A percentile compares a stretch with the other conserved stretches of the same genome.
These are phyloP conservation scores for Phalanger gymnotis DNA, from an alignment of 2,797 vertebrate species.

Conservation along the genomic window DNA sequence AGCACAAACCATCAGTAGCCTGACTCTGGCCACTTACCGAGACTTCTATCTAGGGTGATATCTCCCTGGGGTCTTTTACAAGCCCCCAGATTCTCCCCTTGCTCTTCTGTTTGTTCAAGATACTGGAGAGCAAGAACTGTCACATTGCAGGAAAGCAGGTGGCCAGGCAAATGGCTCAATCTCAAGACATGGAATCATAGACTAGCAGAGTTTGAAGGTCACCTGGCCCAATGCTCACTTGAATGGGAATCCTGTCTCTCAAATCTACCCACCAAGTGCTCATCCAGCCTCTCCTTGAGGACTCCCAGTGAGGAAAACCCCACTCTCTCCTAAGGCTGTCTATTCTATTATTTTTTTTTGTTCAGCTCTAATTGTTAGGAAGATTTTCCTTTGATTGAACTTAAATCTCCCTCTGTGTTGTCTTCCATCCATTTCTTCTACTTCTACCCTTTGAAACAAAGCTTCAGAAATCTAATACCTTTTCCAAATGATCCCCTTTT, in stretches of 20 bases:
- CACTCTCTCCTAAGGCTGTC: not conserved
- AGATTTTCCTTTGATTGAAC: not conserved
- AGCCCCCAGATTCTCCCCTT: not conserved
- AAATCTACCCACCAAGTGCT: not conserved
- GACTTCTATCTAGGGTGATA: not conserved
- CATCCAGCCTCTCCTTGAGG: not conserved
- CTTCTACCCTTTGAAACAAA: not conserved
- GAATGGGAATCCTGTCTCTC: not conserved
- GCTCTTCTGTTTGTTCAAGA: not conserved
- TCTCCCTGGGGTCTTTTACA: not conserved
- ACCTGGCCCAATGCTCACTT: not conserved
- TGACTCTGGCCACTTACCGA: not conserved
- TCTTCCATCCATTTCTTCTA: not conserved
- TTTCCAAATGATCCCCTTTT: not conserved
- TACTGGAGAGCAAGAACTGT: not conserved
- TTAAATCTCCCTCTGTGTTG: not conserved
- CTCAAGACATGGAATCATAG: not conserved
- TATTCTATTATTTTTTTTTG: not conserved
- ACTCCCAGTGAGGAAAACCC: not conserved
- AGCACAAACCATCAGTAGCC: not conserved
- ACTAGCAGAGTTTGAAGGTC: not conserved
- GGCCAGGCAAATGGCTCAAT: not conserved
- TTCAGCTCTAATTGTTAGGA: not conserved
- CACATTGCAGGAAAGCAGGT: not conserved
- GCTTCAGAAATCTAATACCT: not conserved